Evolutionary conservation across 1,140 invertebrate genomes (phyloP).

Genomic region (Augochlora pura): DNA sequence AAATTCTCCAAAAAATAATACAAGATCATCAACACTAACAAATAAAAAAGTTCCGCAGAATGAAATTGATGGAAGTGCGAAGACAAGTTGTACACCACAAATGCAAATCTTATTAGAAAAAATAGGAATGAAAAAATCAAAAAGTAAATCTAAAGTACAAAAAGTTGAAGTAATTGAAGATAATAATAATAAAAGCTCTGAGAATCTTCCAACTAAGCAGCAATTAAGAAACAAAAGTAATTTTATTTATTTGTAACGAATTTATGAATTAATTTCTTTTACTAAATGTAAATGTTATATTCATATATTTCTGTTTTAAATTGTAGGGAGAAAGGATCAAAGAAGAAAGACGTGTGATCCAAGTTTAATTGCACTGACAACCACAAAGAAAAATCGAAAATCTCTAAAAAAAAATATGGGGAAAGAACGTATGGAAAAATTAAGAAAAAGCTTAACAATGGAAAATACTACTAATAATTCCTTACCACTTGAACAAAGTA

Average conservation of each 20-base stretch:
- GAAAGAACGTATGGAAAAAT: slow-evolving; percentile 60
- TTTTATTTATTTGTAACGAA: background rate
- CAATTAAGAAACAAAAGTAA: background rate
- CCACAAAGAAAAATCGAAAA: background rate
- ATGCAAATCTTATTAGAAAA: slow-evolving; percentile 54
- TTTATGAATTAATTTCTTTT: background rate
- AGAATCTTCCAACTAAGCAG: background rate
- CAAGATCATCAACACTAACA: background rate
- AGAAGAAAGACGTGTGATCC: background rate
- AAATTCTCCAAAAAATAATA: slow-evolving; percentile 1
- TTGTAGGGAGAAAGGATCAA: background rate
- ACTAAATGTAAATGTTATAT: background rate
- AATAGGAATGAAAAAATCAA: background rate
- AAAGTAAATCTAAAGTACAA: background rate
- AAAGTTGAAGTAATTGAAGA: background rate
- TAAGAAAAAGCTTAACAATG: slow-evolving; percentile 53
- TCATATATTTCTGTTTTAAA: background rate
- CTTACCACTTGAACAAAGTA: no score
- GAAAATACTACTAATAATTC: background rate
- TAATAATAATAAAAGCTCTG: background rate
- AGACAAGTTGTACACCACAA: slow-evolving; percentile 49
- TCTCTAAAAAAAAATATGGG: slow-evolving; percentile 58
- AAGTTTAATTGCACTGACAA: background rate
- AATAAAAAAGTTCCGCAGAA: background rate
- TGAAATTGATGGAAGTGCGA: background rate